A percentile compares a stretch with the other conserved stretches of the same genome.
phyloP scores from a whole-genome alignment of 1,140 invertebrate species.

The Bombus waltoni region DNA sequence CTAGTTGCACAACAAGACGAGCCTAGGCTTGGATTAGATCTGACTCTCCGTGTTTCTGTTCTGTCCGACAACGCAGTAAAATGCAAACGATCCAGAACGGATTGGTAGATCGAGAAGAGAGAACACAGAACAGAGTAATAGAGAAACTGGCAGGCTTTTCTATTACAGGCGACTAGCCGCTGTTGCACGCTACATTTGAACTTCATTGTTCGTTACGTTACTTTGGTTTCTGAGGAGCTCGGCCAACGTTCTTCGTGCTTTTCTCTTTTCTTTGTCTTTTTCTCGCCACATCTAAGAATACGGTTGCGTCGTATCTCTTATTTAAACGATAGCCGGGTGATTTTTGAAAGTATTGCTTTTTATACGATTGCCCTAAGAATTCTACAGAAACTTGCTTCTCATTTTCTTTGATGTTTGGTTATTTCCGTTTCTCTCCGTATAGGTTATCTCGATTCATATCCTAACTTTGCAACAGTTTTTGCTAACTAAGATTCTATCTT shows the following conservation, averaged over 20 bases:
- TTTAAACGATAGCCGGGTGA: too few relatives aligned
- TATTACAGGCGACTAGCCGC: not conserved
- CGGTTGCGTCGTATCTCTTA: not conserved
- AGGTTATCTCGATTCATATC: too few relatives aligned
- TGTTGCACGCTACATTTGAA: slow-evolving; percentile 2
- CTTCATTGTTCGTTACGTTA: slow-evolving; percentile 14
- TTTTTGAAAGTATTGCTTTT: too few relatives aligned
- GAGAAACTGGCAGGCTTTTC: slow-evolving; percentile 5
- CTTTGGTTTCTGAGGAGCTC: not conserved
- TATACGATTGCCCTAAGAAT: too few relatives aligned
- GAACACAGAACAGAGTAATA: not conserved
- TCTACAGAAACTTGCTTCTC: too few relatives aligned
- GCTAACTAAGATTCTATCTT: too few relatives aligned
- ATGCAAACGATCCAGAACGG: slow-evolving; percentile 12
- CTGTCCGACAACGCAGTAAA: not conserved
- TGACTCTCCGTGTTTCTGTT: not conserved
- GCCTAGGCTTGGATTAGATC: not conserved
- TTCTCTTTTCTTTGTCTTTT: not conserved
- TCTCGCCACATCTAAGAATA: not conserved
- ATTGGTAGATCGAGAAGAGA: not conserved
- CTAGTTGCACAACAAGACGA: not conserved
- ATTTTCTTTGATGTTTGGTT: not conserved
- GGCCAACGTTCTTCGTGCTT: not conserved
- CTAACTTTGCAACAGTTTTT: too few relatives aligned
- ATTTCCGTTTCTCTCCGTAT: too few relatives aligned